Evolutionary conservation across 2,113 vertebrate species (phyloP), one percentile per base, ranked within the genome.

Genomic region (Prinia subflava): DNA sequence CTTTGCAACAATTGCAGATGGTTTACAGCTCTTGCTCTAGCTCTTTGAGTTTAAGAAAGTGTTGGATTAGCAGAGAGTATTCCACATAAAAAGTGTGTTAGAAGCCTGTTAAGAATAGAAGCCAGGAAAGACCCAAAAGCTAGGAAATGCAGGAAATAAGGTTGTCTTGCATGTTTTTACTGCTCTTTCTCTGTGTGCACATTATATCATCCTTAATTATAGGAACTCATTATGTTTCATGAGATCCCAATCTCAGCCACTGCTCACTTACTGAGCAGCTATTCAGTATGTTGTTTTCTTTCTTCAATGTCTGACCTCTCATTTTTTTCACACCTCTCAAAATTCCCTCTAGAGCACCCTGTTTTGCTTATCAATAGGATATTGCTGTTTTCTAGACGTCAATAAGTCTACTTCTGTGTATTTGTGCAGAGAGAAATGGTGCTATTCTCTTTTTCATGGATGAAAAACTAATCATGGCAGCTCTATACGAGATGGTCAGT

Each of bases 161-260:
- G n/a, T 89, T 78, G 44, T 84, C 80, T 81, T 78, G 47, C 24
- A n/a, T 85, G 79, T 89, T 87, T 92, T 94, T 92, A 46, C 20
- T 83, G 30, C 20, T 86, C 41, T 90, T 96, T 39, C 70, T 90
- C 50, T 95, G 30, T 93, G 50, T 86, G 39, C 64, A 83, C 19
- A 47, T 89, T 86, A n/a, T 42, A 65, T 22, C 30, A n/a, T 31
- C n/a, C 76, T 83, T 89, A 93, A 89, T 86, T 89, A 81, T 47
- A 67, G 33, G 71, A 86, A 81, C 67, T 83, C 24, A 50, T 49
- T 80, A 73, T 80, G 47, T 67, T 95, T 92, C 35, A 8, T 63
- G 79, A 83, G 27, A 89, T 67, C 42, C 53, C 18, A 47, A 11
- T 60, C 65, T 83, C 69, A 74, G 25, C 69, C 50, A n/a, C 49